Percentiles rank a stretch among this genome's conserved stretches.
phyloP scores from a whole-genome alignment of 1,140 invertebrate species.

The Arctopsyche grandis region DNA sequence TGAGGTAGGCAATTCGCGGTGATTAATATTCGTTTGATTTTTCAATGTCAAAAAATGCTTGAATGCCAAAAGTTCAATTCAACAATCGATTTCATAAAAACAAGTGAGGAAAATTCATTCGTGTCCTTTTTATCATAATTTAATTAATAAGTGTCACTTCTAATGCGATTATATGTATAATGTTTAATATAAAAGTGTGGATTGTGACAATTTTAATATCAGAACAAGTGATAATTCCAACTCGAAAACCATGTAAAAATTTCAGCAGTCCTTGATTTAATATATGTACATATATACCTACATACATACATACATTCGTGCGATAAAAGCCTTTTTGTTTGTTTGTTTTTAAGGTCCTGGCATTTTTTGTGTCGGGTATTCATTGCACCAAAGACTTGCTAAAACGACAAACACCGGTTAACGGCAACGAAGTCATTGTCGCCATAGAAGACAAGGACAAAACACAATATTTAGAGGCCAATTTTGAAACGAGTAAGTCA shows the following conservation, averaged over 20 bases:
- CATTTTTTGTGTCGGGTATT: constrained; percentile 37
- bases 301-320: too few relatives aligned
- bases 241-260: too few relatives aligned
- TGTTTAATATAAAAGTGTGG: too few relatives aligned
- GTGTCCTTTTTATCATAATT: background rate
- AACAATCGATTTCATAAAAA: background rate
- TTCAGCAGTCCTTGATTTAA: too few relatives aligned
- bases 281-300: too few relatives aligned
- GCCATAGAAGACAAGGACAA: constrained; percentile 75
- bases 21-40: too few relatives aligned
- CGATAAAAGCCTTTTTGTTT: background rate
- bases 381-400: background rate
- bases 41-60: too few relatives aligned
- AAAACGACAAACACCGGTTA: constrained; percentile 31
- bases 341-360: constrained; percentile 46
- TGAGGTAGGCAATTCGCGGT: too few relatives aligned
- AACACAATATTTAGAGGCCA: constrained; percentile 76
- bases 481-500: constrained; percentile 74
- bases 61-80: too few relatives aligned
- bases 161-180: too few relatives aligned
- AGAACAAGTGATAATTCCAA: too few relatives aligned
- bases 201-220: too few relatives aligned
- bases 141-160: background rate
- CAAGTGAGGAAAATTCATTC: background rate
- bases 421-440: constrained; percentile 67